Conservation (phyloP, 2,888 invertebrate genomes). For the Oligia latruncula region DNA sequence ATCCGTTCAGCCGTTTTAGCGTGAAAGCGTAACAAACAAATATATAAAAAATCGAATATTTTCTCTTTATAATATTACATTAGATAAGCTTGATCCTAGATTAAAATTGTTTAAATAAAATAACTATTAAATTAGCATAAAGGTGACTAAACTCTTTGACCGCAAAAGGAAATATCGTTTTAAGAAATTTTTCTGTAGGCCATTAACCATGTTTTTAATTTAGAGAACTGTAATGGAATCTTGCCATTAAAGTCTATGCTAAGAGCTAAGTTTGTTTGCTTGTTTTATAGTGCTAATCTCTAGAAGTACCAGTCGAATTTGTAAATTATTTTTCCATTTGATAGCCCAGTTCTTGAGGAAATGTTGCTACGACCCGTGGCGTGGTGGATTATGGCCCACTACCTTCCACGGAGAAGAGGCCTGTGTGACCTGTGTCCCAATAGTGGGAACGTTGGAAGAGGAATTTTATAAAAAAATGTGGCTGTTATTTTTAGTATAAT, state of each 20-base stretch:
- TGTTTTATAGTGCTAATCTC: background rate
- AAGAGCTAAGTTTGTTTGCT: background rate
- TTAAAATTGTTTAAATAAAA: background rate
- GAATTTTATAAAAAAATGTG: too few relatives aligned
- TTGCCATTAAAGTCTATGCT: conserved; percentile 9
- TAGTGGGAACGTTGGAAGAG: too few relatives aligned
- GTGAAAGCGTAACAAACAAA: background rate
- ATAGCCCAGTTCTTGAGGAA: background rate
- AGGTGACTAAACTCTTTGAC: conserved; percentile 52
- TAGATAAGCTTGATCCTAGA: conserved; percentile 15
- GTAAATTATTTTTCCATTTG: background rate
- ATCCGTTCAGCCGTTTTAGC: background rate
- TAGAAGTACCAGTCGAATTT: background rate
- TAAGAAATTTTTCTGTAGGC: conserved; percentile 23
- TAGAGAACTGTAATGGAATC: conserved; percentile 14
- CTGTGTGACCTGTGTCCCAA: too few relatives aligned
- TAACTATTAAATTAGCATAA: conserved; percentile 28
- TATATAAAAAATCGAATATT: background rate
- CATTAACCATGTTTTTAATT: conserved; percentile 23
- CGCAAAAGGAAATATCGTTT: conserved; percentile 23
- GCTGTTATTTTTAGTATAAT: too few relatives aligned
- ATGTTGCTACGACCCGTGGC: background rate
- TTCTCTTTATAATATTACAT: background rate
- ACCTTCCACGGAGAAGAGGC: too few relatives aligned
- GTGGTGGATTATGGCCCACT: too few relatives aligned